phyloP scores from a whole-genome alignment of 2,888 invertebrate genomes.

The Liposcelis brunnea region DNA sequence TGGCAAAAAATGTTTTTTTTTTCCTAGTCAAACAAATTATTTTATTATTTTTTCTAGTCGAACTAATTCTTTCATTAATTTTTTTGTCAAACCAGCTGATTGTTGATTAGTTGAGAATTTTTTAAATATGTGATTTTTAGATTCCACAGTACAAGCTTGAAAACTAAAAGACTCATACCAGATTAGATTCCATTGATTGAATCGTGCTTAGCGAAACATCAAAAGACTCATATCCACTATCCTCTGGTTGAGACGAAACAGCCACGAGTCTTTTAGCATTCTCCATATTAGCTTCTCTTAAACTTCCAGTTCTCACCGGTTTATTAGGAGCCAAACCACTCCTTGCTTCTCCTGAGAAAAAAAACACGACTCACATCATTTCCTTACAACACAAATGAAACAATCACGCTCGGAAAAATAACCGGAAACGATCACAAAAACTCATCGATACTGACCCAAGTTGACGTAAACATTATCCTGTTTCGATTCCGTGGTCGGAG shows the following conservation, averaged over 20 bases:
- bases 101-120: no score
- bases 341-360: constrained; percentile 57
- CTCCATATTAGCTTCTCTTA: constrained; percentile 35
- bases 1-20: no score
- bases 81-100: no score
- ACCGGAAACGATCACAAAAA: no score
- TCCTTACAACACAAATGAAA: background rate
- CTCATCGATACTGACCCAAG: constrained; percentile 17
- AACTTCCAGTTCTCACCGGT: constrained; percentile 71
- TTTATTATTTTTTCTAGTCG: background rate
- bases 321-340: constrained; percentile 62
- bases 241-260: constrained; percentile 18
- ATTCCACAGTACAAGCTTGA: background rate
- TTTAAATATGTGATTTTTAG: no score
- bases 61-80: background rate
- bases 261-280: constrained; percentile 35
- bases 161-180: background rate
- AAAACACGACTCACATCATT: background rate
- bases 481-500: constrained; percentile 18
- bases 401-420: background rate
- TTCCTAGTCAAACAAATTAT: no score
- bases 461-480: constrained; percentile 28
- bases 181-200: background rate
- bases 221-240: constrained; percentile 21
- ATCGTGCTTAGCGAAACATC: constrained; percentile 16